Evolutionary conservation across 2,113 vertebrate genomes (phyloP).

Genomic region (Podocnemis expansa): DNA sequence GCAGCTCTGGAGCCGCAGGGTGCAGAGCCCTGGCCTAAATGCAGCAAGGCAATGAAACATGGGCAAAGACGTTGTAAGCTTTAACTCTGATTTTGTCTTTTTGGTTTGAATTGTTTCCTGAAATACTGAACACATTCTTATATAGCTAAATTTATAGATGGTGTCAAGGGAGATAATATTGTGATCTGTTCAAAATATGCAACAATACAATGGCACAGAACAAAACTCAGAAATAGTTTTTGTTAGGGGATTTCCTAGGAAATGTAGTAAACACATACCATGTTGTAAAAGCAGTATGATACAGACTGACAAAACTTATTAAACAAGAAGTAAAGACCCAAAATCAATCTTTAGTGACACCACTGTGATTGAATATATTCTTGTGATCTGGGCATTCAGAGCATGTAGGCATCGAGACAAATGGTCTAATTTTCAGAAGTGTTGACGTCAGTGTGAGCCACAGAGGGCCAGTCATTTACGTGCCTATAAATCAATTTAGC

Average conservation of each 20-base stretch:
- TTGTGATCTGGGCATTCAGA: neutral
- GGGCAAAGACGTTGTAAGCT: neutral
- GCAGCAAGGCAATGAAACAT: neutral
- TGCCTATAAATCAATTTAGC: neutral
- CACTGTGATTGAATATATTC: neutral
- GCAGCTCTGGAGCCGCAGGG: too few species aligned
- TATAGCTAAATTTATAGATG: neutral
- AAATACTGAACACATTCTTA: rapidly evolving
- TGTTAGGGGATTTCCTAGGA: neutral
- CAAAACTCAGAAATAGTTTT: neutral
- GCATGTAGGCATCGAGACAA: neutral
- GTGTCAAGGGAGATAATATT: neutral
- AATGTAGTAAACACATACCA: neutral
- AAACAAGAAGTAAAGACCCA: neutral
- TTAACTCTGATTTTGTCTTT: neutral
- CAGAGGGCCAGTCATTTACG: neutral
- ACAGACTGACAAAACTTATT: neutral
- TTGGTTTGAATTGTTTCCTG: neutral
- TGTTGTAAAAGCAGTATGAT: neutral
- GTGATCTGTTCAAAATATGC: neutral
- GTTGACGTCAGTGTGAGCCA: neutral
- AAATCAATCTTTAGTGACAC: neutral
- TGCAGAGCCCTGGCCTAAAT: too few species aligned
- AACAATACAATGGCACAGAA: neutral
- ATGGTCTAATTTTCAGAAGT: neutral